Conservation (phyloP, 2,797 vertebrate species). For the Artibeus jamaicensis region DNA sequence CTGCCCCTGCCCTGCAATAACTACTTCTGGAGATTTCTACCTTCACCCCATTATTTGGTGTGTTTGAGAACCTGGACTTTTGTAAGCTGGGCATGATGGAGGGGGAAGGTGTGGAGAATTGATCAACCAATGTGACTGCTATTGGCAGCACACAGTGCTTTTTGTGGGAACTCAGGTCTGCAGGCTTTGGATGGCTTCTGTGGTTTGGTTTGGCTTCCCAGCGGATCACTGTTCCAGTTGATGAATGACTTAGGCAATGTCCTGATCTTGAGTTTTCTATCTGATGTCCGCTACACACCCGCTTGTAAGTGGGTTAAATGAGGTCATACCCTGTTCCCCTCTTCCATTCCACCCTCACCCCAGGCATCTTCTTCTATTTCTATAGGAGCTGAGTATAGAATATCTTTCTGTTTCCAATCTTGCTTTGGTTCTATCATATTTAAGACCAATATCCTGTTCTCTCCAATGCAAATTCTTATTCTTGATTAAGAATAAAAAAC, state of each 20-base stretch:
- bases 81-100: background rate
- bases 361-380: background rate
- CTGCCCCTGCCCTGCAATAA: background rate
- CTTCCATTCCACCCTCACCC: background rate
- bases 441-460: background rate
- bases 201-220: background rate
- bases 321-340: background rate
- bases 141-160: background rate
- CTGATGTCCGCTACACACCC: background rate
- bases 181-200: background rate
- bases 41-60: background rate
- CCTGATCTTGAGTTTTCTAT: background rate
- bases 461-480: background rate
- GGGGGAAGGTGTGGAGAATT: background rate
- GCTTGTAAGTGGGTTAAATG: background rate
- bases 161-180: background rate
- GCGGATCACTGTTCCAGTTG: background rate
- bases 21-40: background rate
- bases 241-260: background rate
- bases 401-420: background rate
- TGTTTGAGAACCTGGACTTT: background rate
- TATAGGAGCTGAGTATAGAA: background rate
- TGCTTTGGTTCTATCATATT: background rate
- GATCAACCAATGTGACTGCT: background rate
- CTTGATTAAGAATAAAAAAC: background rate